Evolutionary conservation across 1,140 invertebrate species (phyloP).

Genomic region (Dryas iulia): DNA sequence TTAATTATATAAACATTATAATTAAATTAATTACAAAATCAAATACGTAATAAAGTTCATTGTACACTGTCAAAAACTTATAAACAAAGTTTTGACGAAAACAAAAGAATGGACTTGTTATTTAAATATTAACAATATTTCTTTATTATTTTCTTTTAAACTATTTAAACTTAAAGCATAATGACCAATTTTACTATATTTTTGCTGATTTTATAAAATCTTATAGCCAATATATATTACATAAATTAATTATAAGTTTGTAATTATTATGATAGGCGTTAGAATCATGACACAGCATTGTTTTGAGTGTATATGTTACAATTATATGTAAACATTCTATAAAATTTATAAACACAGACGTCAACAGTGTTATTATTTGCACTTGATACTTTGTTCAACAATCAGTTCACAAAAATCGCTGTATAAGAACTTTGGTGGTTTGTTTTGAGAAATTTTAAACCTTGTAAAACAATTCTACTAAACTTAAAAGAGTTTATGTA

Average conservation of each 20-base stretch:
- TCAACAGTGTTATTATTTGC: neutral
- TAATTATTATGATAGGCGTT: neutral
- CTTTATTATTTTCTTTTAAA: neutral
- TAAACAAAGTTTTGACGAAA: neutral
- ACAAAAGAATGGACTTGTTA: neutral
- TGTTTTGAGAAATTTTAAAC: neutral
- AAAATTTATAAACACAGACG: neutral
- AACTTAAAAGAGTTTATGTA: neutral
- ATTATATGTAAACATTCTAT: neutral
- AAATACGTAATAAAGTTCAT: neutral
- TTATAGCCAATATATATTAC: neutral
- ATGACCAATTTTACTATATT: too few species aligned
- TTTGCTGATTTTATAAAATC: too few species aligned
- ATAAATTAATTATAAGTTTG: neutral
- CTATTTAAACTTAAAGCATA: neutral
- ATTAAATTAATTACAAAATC: neutral
- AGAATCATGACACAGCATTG: neutral
- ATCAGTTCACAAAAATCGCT: neutral
- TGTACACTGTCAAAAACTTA: neutral
- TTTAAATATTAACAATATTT: neutral
- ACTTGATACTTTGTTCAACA: slow-evolving; percentile 1
- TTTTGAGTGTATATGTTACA: neutral
- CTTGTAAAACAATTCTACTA: neutral
- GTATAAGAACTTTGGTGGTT: neutral
- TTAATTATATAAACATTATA: neutral